Evolutionary conservation across 1,140 invertebrate genomes (phyloP).

Genomic region (Potamilus streckersoni): DNA sequence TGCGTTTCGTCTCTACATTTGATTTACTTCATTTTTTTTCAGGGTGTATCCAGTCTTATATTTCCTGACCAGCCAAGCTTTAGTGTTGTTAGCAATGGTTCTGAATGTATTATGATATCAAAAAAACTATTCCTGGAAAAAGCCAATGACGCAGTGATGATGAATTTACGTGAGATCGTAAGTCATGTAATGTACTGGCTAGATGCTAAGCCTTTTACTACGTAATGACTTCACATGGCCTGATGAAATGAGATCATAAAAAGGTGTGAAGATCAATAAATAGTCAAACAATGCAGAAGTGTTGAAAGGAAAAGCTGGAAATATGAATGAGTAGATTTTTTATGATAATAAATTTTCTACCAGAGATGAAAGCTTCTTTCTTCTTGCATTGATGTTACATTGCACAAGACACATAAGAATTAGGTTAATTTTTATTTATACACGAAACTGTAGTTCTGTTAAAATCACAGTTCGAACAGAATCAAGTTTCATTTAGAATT

Average conservation of each 20-base stretch:
- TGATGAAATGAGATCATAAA: not conserved
- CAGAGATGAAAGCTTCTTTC: no score
- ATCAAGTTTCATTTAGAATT: not conserved
- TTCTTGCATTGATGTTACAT: no score
- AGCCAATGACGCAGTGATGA: slow-evolving; percentile 42
- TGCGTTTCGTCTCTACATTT: not conserved
- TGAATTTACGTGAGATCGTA: slow-evolving; percentile 42
- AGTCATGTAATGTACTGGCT: slow-evolving; percentile 2
- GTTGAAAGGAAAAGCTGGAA: not conserved
- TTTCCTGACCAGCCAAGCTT: slow-evolving; percentile 55
- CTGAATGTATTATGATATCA: slow-evolving; percentile 54
- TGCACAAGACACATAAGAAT: no score
- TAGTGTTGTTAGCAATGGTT: slow-evolving; percentile 56
- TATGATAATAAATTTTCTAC: no score
- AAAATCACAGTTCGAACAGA: not conserved
- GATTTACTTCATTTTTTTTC: not conserved
- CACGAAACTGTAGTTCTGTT: no score
- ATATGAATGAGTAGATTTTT: not conserved
- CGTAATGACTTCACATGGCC: not conserved
- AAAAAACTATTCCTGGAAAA: slow-evolving; percentile 49
- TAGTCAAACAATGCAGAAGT: not conserved
- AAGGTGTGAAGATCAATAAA: not conserved
- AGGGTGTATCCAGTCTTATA: slow-evolving; percentile 51
- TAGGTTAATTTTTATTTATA: no score
- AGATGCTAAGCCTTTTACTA: not conserved